These are phyloP conservation scores for Nymphicus hollandicus DNA, from an alignment of 2,113 vertebrate species.

Conservation along the genomic window DNA sequence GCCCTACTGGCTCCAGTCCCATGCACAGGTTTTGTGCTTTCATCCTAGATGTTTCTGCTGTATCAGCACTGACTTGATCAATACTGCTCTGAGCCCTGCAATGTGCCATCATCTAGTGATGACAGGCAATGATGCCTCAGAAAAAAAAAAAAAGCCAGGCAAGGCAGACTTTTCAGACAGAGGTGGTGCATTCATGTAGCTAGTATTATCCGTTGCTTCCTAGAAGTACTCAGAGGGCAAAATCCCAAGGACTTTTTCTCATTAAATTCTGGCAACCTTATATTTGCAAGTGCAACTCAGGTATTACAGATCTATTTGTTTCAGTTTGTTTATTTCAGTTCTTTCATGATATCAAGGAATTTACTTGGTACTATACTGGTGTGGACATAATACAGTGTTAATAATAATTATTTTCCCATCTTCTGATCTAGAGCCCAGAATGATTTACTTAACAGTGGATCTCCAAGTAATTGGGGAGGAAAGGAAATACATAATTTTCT, in stretches of 20 bases:
- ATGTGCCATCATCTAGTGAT: background rate
- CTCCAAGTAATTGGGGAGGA: background rate
- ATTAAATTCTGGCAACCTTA: fast-evolving
- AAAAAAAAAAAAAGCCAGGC: background rate
- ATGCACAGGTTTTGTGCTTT: fast-evolving
- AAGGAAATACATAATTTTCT: background rate
- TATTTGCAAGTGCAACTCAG: background rate
- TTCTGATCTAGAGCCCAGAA: background rate
- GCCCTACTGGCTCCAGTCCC: background rate
- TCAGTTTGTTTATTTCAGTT: background rate
- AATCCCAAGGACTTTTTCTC: background rate
- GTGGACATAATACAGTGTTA: too few species aligned
- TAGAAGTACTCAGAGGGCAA: background rate
- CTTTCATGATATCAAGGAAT: background rate
- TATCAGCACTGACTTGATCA: background rate
- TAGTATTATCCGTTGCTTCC: background rate
- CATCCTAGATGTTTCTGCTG: background rate
- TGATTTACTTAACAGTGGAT: background rate
- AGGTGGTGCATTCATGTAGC: fast-evolving
- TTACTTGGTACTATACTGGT: background rate
- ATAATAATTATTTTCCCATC: background rate
- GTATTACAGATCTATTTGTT: background rate
- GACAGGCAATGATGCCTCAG: background rate
- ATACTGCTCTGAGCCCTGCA: background rate
- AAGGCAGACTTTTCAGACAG: background rate